These are phyloP conservation scores for Poecilia picta DNA, from an alignment of 2,797 vertebrate species.

Conservation along the genomic window DNA sequence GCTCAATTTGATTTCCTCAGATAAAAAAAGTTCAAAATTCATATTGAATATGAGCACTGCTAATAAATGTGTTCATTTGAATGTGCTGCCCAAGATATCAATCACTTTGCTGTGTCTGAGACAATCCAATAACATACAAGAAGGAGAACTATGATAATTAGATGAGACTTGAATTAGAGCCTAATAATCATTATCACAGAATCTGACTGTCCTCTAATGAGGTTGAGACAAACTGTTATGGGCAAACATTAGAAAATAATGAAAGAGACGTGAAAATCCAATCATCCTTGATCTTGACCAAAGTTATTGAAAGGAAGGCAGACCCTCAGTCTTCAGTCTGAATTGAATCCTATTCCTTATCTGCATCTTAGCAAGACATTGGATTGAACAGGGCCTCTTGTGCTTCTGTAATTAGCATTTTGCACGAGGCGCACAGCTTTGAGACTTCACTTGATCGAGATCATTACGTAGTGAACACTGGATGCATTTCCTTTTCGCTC, in stretches of 20 bases:
- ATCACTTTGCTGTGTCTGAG: conserved; percentile 43
- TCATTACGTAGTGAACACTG: conserved; percentile 41
- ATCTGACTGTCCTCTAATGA: conserved; percentile 64
- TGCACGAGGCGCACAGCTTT: conserved; percentile 30
- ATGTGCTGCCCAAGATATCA: conserved; percentile 19
- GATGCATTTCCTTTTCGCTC: conserved; percentile 35
- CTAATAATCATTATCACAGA: conserved; percentile 56
- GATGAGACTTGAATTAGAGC: conserved; percentile 40
- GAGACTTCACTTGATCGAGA: conserved; percentile 37
- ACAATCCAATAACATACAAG: conserved; percentile 12
- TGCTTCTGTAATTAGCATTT: conserved; percentile 58
- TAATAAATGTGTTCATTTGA: not conserved
- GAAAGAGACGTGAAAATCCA: conserved; percentile 49
- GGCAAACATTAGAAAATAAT: conserved; percentile 26
- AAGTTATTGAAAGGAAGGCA: conserved; percentile 46
- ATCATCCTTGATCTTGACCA: conserved; percentile 52
- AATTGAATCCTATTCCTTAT: conserved; percentile 53
- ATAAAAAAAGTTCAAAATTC: not conserved
- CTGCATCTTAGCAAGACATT: conserved; percentile 45
- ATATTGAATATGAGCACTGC: not conserved
- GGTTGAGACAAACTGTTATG: conserved; percentile 29
- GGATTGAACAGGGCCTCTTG: conserved; percentile 19
- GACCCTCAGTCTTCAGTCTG: conserved; percentile 42
- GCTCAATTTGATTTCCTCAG: not conserved
- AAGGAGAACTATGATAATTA: conserved; percentile 47